A percentile compares a stretch with the other conserved stretches of the same genome.
These are phyloP conservation scores for Dioctria rufipes DNA, from an alignment of 2,888 invertebrate genomes.

Conservation along the genomic window DNA sequence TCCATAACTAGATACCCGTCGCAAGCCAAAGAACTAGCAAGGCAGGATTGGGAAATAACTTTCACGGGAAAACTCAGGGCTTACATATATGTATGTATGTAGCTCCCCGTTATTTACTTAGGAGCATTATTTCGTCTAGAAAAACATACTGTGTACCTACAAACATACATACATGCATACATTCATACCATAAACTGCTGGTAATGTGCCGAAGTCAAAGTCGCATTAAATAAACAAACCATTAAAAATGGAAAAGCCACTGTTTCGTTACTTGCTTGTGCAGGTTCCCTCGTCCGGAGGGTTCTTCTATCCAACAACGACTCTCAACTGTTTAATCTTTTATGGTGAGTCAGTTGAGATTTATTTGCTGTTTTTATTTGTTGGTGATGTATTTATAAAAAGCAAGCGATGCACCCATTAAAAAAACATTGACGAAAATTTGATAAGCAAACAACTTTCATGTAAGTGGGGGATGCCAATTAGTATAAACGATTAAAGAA, in stretches of 20 bases:
- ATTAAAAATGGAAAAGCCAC: conserved; percentile 42
- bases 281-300: background rate
- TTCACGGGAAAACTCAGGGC: conserved; percentile 44
- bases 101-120: conserved; percentile 32
- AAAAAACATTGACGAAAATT: conserved; percentile 33
- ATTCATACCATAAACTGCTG: conserved; percentile 2
- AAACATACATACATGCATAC: background rate
- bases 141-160: conserved; percentile 44
- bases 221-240: conserved; percentile 53
- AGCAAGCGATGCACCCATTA: background rate
- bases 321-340: background rate
- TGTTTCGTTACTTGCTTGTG: background rate
- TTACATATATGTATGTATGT: background rate
- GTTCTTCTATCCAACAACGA: too few species aligned
- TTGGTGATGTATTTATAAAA: background rate
- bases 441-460: conserved; percentile 32
- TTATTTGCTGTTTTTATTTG: background rate
- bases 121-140: conserved; percentile 53
- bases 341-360: background rate
- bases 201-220: conserved; percentile 53
- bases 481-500: conserved; percentile 36
- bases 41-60: conserved; percentile 34
- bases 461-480: conserved; percentile 27
- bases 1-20: background rate
- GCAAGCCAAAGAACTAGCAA: background rate